These are phyloP conservation scores for Monochamus saltuarius DNA, from an alignment of 1,140 invertebrate genomes.

Conservation along the genomic window DNA sequence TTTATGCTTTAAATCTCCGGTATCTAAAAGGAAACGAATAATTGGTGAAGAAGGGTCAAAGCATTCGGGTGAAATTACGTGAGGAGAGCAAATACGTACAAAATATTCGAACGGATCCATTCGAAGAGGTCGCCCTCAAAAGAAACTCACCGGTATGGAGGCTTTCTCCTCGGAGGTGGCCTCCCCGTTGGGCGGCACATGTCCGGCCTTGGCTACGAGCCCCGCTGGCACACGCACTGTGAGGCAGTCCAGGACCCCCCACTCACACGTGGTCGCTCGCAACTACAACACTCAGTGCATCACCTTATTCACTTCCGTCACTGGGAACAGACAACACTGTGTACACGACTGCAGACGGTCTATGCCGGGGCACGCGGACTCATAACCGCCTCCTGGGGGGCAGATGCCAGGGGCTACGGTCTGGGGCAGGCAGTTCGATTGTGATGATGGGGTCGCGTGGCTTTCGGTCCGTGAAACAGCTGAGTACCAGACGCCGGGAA, in stretches of 20 bases:
- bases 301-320: slow-evolving; percentile 17
- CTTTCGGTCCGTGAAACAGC: slow-evolving; percentile 34
- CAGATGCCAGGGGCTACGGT: neutral
- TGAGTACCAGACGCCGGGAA: slow-evolving; percentile 49
- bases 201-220: slow-evolving; percentile 51
- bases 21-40: too few species aligned
- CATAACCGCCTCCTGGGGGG: neutral
- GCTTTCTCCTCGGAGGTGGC: slow-evolving; percentile 53
- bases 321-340: slow-evolving; percentile 6
- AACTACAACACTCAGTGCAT: slow-evolving; percentile 36
- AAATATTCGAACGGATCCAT: too few species aligned
- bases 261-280: slow-evolving; percentile 46
- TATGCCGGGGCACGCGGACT: neutral
- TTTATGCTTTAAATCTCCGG: too few species aligned
- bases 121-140: neutral
- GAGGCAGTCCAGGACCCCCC: slow-evolving; percentile 47
- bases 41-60: too few species aligned
- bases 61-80: too few species aligned
- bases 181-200: slow-evolving; percentile 52
- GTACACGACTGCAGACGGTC: neutral
- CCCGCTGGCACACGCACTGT: slow-evolving; percentile 52
- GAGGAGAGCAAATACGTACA: too few species aligned
- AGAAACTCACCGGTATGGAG: slow-evolving; percentile 49
- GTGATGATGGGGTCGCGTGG: slow-evolving; percentile 32
- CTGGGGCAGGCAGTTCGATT: neutral